Evolutionary conservation across 2,888 invertebrate genomes (phyloP), one percentile per base, ranked within the genome.

Genomic region (Epirrhoe alternata): DNA sequence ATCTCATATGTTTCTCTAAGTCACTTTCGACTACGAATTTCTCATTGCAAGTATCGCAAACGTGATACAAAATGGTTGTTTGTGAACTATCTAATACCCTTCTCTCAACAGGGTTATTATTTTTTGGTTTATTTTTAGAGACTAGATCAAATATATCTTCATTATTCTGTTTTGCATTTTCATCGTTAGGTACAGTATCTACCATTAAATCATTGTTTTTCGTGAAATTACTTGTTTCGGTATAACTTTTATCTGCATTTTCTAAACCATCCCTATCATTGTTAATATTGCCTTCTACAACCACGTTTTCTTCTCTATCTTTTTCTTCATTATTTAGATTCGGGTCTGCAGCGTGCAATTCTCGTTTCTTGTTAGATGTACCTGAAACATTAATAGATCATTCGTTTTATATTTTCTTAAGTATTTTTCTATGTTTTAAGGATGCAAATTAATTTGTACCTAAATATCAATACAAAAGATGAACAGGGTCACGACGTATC

Each of bases 11-110:
- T 42, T 42, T 42, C 12, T 52, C 52, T 3, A 52, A 33, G n/a
- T 33, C 52, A 52, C 31, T 8, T 52, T 52, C 33, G 31, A n/a
- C 6, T 6, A 52, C 6, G 33, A 52, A 52, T 52, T 52, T 52
- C 33, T 33, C 31, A 33, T 31, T 42, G 12, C 38, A 42, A 42
- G 38, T 12, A 42, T 42, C 38, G 4, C 38, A 42, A 12, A 42
- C 2, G 38, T 2, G 12, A 4, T 42, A 12, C 12, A 42, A 12
- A 12, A 12, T 10, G 38, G 12, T 42, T 8, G 38, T 42, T 42
- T 42, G 38, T 42, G 10, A 35, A 10, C 8, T 42, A 42, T 42
- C 38, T 10, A 42, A 33, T 4, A 7, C 12, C 12, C 12, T 38
- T 6, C 10, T 42, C 10, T 10, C 35, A 8, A 35, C 7, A 7